Evolutionary conservation across 2,113 vertebrate genomes (phyloP).

Genomic region (Cyanistes caeruleus): DNA sequence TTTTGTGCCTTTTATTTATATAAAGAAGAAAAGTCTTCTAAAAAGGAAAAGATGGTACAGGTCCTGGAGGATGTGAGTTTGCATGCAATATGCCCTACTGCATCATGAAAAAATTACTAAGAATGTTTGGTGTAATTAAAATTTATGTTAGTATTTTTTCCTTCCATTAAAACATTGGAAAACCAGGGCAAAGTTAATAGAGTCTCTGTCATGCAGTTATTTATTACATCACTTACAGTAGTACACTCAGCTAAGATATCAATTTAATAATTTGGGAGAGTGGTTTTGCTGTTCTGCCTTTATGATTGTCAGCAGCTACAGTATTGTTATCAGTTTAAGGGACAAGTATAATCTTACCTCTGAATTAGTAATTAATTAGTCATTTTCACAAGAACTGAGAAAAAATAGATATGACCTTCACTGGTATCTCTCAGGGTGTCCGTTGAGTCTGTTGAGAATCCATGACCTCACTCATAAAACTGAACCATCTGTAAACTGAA

Average conservation of each 20-base stretch:
- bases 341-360: not conserved
- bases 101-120: not conserved
- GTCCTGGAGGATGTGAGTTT: not conserved
- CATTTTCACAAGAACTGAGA: not conserved
- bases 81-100: fast-evolving
- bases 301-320: not conserved
- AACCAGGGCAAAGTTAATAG: fast-evolving
- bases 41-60: not conserved
- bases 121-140: not conserved
- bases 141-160: not conserved
- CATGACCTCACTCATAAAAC: not conserved
- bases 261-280: not conserved
- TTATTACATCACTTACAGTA: not conserved
- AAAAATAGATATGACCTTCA: not conserved
- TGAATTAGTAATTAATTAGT: not conserved
- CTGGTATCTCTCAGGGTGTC: not conserved
- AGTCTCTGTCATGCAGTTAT: not conserved
- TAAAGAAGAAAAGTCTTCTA: not conserved
- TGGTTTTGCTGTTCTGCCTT: not conserved
- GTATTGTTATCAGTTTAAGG: not conserved
- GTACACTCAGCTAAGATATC: not conserved
- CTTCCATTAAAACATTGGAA: not conserved
- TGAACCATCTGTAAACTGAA: not conserved
- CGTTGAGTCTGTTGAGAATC: not conserved
- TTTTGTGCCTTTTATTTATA: not conserved